phyloP scores from a whole-genome alignment of 2,888 invertebrate genomes.

The Bimastos eiseni region DNA sequence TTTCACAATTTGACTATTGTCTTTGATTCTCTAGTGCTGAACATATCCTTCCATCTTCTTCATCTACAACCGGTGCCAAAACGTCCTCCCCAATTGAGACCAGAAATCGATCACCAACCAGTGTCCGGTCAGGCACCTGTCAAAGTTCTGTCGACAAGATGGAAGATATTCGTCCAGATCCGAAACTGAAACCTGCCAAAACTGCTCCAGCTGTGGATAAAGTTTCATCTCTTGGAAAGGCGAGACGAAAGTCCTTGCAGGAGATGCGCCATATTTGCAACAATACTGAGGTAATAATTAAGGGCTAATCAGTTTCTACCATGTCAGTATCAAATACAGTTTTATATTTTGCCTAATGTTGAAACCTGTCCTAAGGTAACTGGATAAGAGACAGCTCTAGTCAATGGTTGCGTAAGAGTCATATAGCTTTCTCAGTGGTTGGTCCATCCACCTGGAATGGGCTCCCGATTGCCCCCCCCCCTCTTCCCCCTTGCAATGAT shows the following conservation, averaged over 20 bases:
- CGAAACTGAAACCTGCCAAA: not conserved
- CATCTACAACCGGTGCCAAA: not conserved
- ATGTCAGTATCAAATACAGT: not conserved
- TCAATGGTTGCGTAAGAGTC: too few relatives aligned
- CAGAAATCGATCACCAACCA: not conserved
- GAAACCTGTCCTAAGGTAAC: not conserved
- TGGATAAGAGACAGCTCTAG: not conserved
- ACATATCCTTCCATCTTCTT: not conserved
- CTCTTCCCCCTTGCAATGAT: too few relatives aligned
- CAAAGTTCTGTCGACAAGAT: not conserved
- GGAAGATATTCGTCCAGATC: not conserved
- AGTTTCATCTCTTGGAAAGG: slow-evolving; percentile 8
- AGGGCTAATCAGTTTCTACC: not conserved
- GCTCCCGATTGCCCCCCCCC: too few relatives aligned
- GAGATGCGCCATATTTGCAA: slow-evolving; percentile 9
- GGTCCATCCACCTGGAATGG: too few relatives aligned
- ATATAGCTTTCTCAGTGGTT: too few relatives aligned
- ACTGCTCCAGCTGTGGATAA: not conserved
- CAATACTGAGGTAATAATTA: not conserved
- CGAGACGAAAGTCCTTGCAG: slow-evolving; percentile 23
- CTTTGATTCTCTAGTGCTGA: not conserved
- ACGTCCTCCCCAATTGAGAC: not conserved
- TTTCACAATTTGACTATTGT: not conserved
- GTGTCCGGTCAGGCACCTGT: not conserved
- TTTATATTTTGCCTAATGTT: not conserved